Evolutionary conservation across 2,797 vertebrate genomes (phyloP), one percentile per base, ranked within the genome.

Genomic region (Pelochelys cantorii): DNA sequence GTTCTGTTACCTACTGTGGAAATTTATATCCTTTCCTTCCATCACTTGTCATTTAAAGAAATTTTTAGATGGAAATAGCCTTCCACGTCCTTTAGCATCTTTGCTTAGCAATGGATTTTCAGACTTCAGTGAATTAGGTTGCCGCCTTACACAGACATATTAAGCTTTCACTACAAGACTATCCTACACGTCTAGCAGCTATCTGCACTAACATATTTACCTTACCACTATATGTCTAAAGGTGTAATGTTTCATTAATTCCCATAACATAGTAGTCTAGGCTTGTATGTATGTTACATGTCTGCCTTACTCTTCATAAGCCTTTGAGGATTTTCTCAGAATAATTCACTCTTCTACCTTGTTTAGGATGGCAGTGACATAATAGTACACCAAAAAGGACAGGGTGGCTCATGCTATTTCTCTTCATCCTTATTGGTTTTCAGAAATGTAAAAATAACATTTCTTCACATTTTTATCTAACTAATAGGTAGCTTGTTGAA

Each of bases 241-340:
- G 94, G 96, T 96, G 95, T 95, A 95, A 95, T 96, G 95, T 96
- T 96, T 97, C 95, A 96, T 96, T 96, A 97, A 95, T 94, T 95
- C 92, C 94, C 91, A 81, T 93, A 89, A 89, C 92, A 95, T 93
- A 95, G 90, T 83, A 91, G 93, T 95, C 92, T 96, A 37, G n/a
- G 34, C 34, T 37, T 20, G n/a, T n/a, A 90, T 95, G 94, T 95
- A 96, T 96, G 96, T 90, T 94, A 88, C 93, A 91, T 95, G 91
- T 88, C 94, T 92, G 93, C 94, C 95, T 95, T 97, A 93, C 95
- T 96, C 93, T 97, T 96, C 96, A 95, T 95, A 92, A 97, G 92
- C 92, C 5, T 1, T 93, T 80, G 65, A 95, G 91, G 89, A 94
- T 79, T 88, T 96, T 86, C 88, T 95, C 84, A 84, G 95, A 96